Conservation (phyloP, 2,888 invertebrate genomes). For the Candidula unifasciata region DNA sequence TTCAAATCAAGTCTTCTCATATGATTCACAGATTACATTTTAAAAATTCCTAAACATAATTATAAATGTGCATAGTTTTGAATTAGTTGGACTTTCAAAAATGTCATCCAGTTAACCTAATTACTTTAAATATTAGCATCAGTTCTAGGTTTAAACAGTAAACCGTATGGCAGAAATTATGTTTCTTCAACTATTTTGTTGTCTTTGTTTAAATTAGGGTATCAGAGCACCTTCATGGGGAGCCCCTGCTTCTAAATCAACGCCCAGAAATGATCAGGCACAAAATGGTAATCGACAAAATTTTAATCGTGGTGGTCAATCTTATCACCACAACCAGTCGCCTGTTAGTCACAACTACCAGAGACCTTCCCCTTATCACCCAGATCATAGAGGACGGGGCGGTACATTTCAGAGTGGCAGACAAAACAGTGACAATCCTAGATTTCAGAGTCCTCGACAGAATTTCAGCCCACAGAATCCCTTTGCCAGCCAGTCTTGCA, state of each 20-base stretch:
- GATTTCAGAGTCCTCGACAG: constrained; percentile 7
- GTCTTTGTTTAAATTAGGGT: not conserved
- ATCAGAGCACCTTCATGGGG: constrained; percentile 34
- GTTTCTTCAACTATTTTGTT: too few relatives aligned
- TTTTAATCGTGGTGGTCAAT: not conserved
- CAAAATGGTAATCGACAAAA: not conserved
- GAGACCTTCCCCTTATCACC: constrained; percentile 33
- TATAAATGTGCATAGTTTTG: too few relatives aligned
- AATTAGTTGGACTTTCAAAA: too few relatives aligned
- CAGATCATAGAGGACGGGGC: not conserved
- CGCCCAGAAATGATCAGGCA: not conserved
- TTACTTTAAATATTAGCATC: too few relatives aligned
- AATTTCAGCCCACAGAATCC: constrained; percentile 42
- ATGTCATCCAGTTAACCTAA: too few relatives aligned
- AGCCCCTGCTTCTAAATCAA: constrained; percentile 29
- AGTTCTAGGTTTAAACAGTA: too few relatives aligned
- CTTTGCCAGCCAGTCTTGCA: constrained; percentile 10
- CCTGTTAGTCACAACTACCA: not conserved
- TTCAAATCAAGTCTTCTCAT: too few relatives aligned
- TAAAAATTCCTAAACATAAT: too few relatives aligned
- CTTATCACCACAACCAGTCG: not conserved
- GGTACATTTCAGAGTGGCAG: constrained; percentile 4
- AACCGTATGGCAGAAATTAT: too few relatives aligned
- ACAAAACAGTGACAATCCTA: constrained; percentile 19
- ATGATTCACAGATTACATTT: too few relatives aligned